Base-by-base conservation (phyloP, 2,113 vertebrate species). In the Electrona antarctica region DNA sequence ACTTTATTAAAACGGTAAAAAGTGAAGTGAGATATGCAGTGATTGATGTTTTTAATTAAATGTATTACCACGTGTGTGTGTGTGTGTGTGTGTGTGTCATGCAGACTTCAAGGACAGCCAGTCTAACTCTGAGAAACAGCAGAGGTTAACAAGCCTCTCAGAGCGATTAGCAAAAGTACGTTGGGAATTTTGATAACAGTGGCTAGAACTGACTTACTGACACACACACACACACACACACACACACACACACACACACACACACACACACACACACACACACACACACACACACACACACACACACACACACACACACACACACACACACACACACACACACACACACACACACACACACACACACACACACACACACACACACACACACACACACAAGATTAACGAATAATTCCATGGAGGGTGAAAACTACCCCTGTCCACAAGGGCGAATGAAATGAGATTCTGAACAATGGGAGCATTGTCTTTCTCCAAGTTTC, bases 191-290 rank as follows among this genome's bases (percentile, higher is more conserved):
- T 21, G 21, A 21, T 21, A 21, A 21, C 21, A 21, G 21, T 21
- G 21, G n/a, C 52, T n/a, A 4, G 12, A 55, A n/a, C n/a, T n/a
- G n/a, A n/a, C n/a, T n/a, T 3, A 9, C 5, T 6, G 52, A 9
- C 56, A 7, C n/a, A 21, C 56, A 58, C 2, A 28, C 56, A 5
- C 56, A 14, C 56, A 58, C 56, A 58, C n/a, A 58, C 56, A 21
- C 15, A 21, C 56, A 58, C 56, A 21, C 56, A 21, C 56, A 28
- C 57, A 28, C 8, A 4, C 57, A 28, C 57, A 28, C 57, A 28
- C 57, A 29, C 58, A 60, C 58, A 60, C 56, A 5, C 56, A 14
- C 56, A 58, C 56, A 58, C n/a, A 58, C 56, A 21, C 15, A 21
- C 56, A 58, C 56, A 21, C 56, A 21, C 56, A 28, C 57, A 28